phyloP scores from a whole-genome alignment of 2,113 vertebrate species.

The Eptesicus fuscus region DNA sequence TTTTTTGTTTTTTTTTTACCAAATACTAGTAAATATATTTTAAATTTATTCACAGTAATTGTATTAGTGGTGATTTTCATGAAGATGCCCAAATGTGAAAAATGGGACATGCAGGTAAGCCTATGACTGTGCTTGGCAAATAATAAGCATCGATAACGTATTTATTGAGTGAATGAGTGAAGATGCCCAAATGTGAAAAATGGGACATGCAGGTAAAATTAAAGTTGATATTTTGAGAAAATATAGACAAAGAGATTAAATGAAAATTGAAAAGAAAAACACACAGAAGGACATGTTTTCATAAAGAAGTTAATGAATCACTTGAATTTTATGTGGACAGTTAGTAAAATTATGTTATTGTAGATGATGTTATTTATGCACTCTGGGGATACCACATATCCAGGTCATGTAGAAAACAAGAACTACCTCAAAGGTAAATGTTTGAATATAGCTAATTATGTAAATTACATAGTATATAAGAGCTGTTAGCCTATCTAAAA shows the following conservation, averaged over 20 bases:
- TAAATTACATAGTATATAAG: background rate
- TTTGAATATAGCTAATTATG: background rate
- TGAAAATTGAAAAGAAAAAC: background rate
- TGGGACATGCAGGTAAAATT: background rate
- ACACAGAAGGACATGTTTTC: background rate
- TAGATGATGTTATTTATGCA: background rate
- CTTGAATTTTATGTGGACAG: background rate
- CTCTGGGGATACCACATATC: background rate
- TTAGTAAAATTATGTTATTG: background rate
- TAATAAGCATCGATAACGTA: background rate
- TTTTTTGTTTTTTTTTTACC: conserved; percentile 13
- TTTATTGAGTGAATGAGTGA: background rate
- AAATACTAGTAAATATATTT: background rate
- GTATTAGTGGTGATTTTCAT: background rate
- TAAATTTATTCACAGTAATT: background rate
- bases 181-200: background rate
- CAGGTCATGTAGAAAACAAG: background rate
- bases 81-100: too few species aligned
- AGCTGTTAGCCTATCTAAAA: background rate
- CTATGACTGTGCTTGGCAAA: background rate
- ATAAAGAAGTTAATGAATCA: background rate
- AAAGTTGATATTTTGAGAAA: background rate
- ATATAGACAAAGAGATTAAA: background rate
- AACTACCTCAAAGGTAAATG: background rate
- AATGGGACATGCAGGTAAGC: too few species aligned